Percentiles rank a stretch among this genome's conserved stretches.
Evolutionary conservation across 1,140 invertebrate species (phyloP).

Genomic region (Drosophila elegans): DNA sequence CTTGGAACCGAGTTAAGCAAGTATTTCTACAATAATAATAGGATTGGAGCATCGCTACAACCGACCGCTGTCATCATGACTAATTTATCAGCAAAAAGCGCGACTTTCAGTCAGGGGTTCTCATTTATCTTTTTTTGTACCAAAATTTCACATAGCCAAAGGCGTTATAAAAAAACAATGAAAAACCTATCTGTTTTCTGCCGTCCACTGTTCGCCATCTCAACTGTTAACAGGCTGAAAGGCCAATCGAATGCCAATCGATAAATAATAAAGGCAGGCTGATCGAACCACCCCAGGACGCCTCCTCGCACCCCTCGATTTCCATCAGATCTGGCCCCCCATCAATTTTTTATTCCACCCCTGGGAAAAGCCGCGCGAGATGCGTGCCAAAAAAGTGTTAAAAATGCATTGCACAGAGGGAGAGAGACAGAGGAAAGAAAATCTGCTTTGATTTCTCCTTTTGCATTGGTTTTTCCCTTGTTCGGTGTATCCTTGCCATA

Average conservation of each 20-base stretch:
- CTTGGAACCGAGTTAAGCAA: no score
- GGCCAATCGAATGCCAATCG: slow-evolving; percentile 76
- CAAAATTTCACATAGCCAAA: background rate
- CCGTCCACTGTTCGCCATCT: slow-evolving; percentile 1
- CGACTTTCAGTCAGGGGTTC: no score
- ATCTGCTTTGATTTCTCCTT: slow-evolving; percentile 39
- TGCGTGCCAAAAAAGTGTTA: slow-evolving; percentile 54
- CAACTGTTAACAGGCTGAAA: slow-evolving; percentile 62
- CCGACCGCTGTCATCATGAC: no score
- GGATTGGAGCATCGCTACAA: no score
- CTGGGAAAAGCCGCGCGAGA: slow-evolving; percentile 36
- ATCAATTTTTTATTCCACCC: slow-evolving; percentile 33
- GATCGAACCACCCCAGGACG: slow-evolving; percentile 34
- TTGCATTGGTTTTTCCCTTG: background rate
- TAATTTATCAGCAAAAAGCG: no score
- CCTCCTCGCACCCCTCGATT: slow-evolving; percentile 2
- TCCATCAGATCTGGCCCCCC: background rate
- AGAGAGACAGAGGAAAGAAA: slow-evolving; percentile 7
- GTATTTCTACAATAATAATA: no score
- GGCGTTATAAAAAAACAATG: background rate
- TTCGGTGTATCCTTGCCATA: background rate
- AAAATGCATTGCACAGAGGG: slow-evolving; percentile 33
- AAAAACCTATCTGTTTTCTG: background rate
- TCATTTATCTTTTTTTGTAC: background rate
- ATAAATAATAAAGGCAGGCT: slow-evolving; percentile 71